Evolutionary conservation across 2,113 vertebrate genomes (phyloP), one percentile per base, ranked within the genome.

Genomic region (Scytalopus superciliaris): DNA sequence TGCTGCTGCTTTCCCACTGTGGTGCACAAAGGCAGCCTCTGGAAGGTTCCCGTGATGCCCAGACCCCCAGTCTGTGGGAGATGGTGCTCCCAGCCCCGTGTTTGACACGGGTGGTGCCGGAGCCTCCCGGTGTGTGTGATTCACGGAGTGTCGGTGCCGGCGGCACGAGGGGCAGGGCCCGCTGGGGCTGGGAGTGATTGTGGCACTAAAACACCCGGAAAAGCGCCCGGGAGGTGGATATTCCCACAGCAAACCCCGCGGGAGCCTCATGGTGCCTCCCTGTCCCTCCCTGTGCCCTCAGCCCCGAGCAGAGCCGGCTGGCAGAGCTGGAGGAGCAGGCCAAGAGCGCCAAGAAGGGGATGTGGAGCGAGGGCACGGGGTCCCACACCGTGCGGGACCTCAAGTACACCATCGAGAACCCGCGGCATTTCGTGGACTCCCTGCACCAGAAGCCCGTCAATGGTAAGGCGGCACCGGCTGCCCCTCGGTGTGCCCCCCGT

Each of bases 391-490:
- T 99, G 91, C 98, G 99, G 1, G 99, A 99, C 86, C 89, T 99
- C 84, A 99, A 99, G 87, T 99, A 99, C 86, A 98, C 97, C 93
- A 99, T 99, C 7, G 99, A 99, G 89, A 99, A 99, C 94, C 99
- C 99, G 0, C 98, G 99, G 52, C 99, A 99, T 98, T 99, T 99
- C 14, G 99, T 99, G 56, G 99, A 99, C 95, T 99, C 99, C 3
- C 96, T 99, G 97, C 99, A 99, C 95, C 99, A 99, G 98, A 99
- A 99, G 77, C 99, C 99, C 0, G 98, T 99, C 69, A 99, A 99
- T 2, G 99, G 99, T 99, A 95, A 98, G 97, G 5, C 3, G n/a
- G 3, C 19, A 35, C 9, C 5, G 8, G 49, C 49, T 27, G 13
- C 27, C 49, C 49, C 49, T 15, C 19, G 23, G 23, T 25, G 24